Evolutionary conservation across 2,797 vertebrate genomes (phyloP), one percentile per base, ranked within the genome.

Genomic region (Mus spretus): DNA sequence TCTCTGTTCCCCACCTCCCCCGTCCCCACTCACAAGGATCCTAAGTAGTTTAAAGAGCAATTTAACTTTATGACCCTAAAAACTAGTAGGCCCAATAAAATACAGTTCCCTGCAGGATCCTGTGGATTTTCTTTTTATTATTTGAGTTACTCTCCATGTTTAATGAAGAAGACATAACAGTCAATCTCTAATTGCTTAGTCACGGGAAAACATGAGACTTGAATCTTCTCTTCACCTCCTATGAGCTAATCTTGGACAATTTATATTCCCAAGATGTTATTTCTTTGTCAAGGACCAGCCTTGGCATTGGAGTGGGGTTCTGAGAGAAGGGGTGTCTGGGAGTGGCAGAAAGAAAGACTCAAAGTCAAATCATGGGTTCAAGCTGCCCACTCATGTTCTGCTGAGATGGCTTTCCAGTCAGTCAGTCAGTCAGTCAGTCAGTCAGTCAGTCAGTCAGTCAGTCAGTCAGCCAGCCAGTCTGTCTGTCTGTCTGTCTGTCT

Each of bases 61-160:
- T 87, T 70, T 80, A 92, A 72, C 24, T 40, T 65, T 83, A 26
- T 75, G 37, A 40, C 24, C 20, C 78, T 17, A 74, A 53, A 2
- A 24, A 70, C 17, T 61, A 1, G 40, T 24, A 82, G 53, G 50
- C 14, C 4, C 26, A 44, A 88, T 40, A 78, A 55, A 79, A 70
- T 26, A 19, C 9, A 55, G 24, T 86, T 50, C 10, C n/a, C 57
- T 61, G 15, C 11, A 37, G 6, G 37, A 26, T 72, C 50, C 70
- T 13, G 65, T 28, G 70, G 13, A 70, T 84, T 75, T 63, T 55
- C 37, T 85, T 24, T 87, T 80, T 81, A 85, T 31, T 67, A 47
- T 50, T 70, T 89, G 75, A 93, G 31, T 78, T 85, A 13, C 63
- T 93, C 4, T 94, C 50, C 1, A 17, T 81, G 77, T 92, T 92